Evolutionary conservation across 2,797 vertebrate species (phyloP).

Genomic region (Scarus forsteni): DNA sequence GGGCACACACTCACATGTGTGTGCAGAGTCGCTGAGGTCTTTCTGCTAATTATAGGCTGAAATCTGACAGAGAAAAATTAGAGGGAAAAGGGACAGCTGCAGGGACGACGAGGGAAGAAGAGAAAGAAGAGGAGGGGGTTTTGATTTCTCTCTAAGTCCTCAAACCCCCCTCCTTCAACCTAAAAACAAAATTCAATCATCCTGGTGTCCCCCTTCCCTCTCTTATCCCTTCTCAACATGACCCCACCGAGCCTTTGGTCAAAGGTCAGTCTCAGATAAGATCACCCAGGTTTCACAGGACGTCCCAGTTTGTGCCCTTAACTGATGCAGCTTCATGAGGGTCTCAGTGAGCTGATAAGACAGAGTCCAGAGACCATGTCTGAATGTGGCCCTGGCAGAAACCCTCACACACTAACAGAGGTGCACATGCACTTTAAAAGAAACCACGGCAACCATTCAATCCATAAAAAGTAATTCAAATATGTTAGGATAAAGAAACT

Average conservation of each 20-base stretch:
- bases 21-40: conserved; percentile 85
- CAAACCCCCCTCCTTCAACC: conserved; percentile 72
- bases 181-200: conserved; percentile 85
- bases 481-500: no score
- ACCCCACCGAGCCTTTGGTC: conserved; percentile 30
- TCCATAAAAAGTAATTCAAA: no score
- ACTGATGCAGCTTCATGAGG: conserved; percentile 63
- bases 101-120: conserved; percentile 55
- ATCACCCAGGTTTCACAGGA: conserved; percentile 60
- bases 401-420: conserved; percentile 11
- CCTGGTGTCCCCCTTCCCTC: conserved; percentile 59
- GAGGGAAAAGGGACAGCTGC: conserved; percentile 92
- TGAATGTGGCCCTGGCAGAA: conserved; percentile 38
- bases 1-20: conserved; percentile 82
- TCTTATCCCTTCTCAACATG: conserved; percentile 58
- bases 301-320: conserved; percentile 63
- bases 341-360: conserved; percentile 54
- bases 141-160: conserved; percentile 87
- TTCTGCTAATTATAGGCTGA: conserved; percentile 93
- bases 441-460: no score
- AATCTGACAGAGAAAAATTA: conserved; percentile 96
- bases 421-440: neutral
- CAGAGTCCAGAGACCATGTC: conserved; percentile 51
- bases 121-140: conserved; percentile 67
- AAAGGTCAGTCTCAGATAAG: conserved; percentile 65